phyloP scores from a whole-genome alignment of 2,113 vertebrate genomes.

The Rhinoptilus africanus region DNA sequence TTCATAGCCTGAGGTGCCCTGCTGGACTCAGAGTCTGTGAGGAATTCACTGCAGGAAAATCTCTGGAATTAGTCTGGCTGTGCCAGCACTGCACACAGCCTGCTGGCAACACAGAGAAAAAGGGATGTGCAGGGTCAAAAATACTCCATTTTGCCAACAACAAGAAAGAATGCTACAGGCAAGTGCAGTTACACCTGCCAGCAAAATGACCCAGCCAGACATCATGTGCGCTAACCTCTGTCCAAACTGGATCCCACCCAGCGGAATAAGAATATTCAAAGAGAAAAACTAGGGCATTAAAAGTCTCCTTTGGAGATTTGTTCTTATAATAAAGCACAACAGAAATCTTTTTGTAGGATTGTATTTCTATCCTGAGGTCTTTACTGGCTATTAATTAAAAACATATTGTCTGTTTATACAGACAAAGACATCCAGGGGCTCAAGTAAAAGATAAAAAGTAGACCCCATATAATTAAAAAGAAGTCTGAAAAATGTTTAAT shows the following conservation, averaged over 20 bases:
- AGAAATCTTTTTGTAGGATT: neutral
- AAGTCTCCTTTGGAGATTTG: neutral
- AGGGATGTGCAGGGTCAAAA: neutral
- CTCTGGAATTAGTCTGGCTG: neutral
- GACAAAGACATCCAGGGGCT: neutral
- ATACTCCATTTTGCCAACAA: neutral
- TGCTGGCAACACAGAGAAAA: neutral
- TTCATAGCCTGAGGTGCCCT: neutral
- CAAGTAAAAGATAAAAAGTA: neutral
- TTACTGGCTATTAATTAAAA: constrained; percentile 41
- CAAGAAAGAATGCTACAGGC: neutral
- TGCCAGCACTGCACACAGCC: neutral
- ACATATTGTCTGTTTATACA: neutral
- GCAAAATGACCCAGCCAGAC: neutral
- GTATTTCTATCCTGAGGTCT: neutral
- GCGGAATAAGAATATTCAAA: neutral
- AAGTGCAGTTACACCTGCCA: neutral
- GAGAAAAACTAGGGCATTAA: neutral
- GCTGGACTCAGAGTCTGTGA: neutral
- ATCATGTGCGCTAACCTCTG: neutral
- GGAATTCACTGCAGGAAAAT: neutral
- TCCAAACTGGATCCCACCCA: neutral
- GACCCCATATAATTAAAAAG: constrained; percentile 23
- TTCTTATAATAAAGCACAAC: neutral
- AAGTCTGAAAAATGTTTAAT: constrained; percentile 22